Conservation (phyloP, 2,888 invertebrate species). For the Coronaproctus castanopsis region DNA sequence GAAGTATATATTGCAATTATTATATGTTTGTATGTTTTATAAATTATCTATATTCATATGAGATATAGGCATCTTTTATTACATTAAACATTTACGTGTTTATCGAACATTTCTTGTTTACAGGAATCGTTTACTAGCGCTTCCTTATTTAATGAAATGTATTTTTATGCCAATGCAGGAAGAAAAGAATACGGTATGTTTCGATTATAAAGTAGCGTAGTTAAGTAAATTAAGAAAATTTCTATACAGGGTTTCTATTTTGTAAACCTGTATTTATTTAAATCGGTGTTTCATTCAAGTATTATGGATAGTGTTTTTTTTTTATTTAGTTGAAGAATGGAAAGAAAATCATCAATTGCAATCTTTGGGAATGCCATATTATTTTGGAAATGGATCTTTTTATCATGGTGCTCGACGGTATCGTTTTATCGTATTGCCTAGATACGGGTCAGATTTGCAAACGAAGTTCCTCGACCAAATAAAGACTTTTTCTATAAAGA, state of each 20-base stretch:
- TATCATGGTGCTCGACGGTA: constrained; percentile 51
- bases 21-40: no score
- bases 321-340: constrained; percentile 48
- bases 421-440: constrained; percentile 82
- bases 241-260: no score
- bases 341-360: constrained; percentile 37
- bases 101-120: no score
- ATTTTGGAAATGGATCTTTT: constrained; percentile 75
- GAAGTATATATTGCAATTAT: no score
- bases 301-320: no score
- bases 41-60: no score
- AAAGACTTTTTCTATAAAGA: constrained; percentile 45
- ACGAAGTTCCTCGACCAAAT: constrained; percentile 51
- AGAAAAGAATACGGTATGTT: constrained; percentile 54
- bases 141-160: constrained; percentile 92
- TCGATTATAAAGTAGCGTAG: no score
- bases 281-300: no score
- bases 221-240: no score
- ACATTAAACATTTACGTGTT: no score
- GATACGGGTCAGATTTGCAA: constrained; percentile 63
- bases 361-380: constrained; percentile 66
- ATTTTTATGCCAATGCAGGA: constrained; percentile 76
- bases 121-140: constrained; percentile 82
- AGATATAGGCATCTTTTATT: no score
- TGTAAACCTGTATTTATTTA: no score